These are phyloP conservation scores for Pantherophis guttatus DNA, from an alignment of 2,113 vertebrate genomes.

Conservation along the genomic window DNA sequence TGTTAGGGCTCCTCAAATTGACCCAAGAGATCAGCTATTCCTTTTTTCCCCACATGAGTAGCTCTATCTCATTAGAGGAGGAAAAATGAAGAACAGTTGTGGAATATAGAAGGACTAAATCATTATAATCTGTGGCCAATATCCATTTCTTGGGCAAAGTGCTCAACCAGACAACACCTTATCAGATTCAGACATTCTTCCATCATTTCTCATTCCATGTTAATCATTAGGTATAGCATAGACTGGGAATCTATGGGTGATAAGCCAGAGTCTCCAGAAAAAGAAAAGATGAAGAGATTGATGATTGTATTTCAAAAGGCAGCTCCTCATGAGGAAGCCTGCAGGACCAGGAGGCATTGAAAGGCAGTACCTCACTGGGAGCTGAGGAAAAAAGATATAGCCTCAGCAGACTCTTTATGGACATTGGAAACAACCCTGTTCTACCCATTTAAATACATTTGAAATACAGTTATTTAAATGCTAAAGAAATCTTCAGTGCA, in stretches of 20 bases:
- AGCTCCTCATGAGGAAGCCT: background rate
- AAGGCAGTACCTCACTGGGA: background rate
- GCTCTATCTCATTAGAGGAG: background rate
- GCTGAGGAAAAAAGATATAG: background rate
- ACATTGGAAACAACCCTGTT: background rate
- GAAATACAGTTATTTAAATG: background rate
- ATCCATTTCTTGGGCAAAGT: background rate
- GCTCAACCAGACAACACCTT: background rate
- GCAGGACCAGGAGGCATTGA: background rate
- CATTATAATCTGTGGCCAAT: background rate
- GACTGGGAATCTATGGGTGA: background rate
- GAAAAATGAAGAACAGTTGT: background rate
- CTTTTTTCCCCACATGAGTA: background rate
- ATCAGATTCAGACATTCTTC: background rate
- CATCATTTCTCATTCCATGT: background rate
- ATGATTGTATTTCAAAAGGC: background rate
- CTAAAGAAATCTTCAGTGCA: background rate
- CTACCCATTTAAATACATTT: background rate
- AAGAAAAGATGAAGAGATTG: background rate
- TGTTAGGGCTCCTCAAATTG: background rate
- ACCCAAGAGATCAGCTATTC: background rate
- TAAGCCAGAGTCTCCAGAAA: background rate
- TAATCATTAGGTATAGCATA: background rate
- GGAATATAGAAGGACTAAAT: background rate
- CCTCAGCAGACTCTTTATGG: background rate